phyloP scores from a whole-genome alignment of 2,113 vertebrate genomes.

The Neogobius melanostomus region DNA sequence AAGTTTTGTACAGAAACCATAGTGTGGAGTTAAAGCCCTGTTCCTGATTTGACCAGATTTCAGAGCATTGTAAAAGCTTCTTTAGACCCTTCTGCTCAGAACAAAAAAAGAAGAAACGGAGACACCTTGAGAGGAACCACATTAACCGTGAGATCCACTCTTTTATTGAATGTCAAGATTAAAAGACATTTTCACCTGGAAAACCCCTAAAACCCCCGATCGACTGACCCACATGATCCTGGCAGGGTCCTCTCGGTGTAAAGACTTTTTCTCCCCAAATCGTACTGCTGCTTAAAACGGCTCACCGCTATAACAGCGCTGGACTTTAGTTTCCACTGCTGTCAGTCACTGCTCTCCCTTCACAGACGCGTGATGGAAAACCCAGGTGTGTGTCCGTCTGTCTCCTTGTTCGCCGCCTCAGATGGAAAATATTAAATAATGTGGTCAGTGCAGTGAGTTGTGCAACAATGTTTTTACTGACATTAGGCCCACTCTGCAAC shows the following conservation, averaged over 20 bases:
- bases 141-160: too few species aligned
- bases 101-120: constrained; percentile 7
- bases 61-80: too few species aligned
- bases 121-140: too few species aligned
- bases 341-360: constrained; percentile 32
- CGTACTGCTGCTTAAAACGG: constrained; percentile 34
- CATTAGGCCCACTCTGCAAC: constrained; percentile 24
- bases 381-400: constrained; percentile 42
- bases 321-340: constrained; percentile 59
- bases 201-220: background rate
- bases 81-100: too few species aligned
- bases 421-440: constrained; percentile 62
- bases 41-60: too few species aligned
- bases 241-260: constrained; percentile 15
- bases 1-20: background rate
- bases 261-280: constrained; percentile 36
- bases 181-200: background rate
- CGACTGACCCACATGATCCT: constrained; percentile 32
- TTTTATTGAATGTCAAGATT: too few species aligned
- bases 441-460: constrained; percentile 35
- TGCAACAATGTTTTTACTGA: constrained; percentile 48
- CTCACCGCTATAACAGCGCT: constrained; percentile 26
- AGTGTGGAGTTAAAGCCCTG: background rate
- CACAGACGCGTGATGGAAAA: constrained; percentile 52
- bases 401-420: constrained; percentile 42